These are phyloP conservation scores for Barypeithes pellucidus DNA, from an alignment of 2,888 invertebrate genomes.

Conservation along the genomic window DNA sequence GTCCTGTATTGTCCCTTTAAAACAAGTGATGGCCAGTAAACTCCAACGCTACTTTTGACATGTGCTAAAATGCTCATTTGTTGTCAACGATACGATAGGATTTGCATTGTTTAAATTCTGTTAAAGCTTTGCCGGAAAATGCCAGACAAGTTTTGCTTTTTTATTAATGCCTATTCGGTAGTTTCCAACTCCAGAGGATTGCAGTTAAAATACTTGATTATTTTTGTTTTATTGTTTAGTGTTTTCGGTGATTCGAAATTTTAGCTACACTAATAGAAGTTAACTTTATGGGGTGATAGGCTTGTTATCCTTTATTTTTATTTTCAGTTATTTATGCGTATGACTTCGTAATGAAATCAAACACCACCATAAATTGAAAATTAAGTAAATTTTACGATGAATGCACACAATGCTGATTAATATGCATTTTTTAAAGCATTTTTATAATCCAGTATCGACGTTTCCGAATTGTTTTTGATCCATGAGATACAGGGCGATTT, in stretches of 20 bases:
- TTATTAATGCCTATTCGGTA: constrained; percentile 35
- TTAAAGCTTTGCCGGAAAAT: constrained; percentile 39
- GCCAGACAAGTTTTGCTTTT: constrained; percentile 42
- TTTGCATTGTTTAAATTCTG: constrained; percentile 41
- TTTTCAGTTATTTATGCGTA: neutral
- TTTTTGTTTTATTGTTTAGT: constrained; percentile 12
- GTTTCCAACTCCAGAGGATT: constrained; percentile 20
- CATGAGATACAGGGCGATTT: too few species aligned
- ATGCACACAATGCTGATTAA: too few species aligned
- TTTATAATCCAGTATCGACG: too few species aligned
- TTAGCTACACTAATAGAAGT: constrained; percentile 9
- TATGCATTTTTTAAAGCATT: too few species aligned
- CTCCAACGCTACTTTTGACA: neutral
- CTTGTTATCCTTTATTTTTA: neutral
- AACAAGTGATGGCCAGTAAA: too few species aligned
- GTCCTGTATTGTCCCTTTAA: too few species aligned
- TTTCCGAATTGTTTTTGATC: too few species aligned
- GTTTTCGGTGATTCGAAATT: neutral
- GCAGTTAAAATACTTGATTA: constrained; percentile 12
- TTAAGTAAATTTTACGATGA: too few species aligned
- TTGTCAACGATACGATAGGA: constrained; percentile 35
- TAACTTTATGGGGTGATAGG: neutral
- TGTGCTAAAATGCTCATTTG: constrained; percentile 17
- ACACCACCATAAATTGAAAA: too few species aligned
- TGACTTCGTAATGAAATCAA: too few species aligned